Percentiles rank a stretch among this genome's conserved stretches.
phyloP scores from a whole-genome alignment of 2,797 vertebrate genomes.

The Enteromius radiatus region DNA sequence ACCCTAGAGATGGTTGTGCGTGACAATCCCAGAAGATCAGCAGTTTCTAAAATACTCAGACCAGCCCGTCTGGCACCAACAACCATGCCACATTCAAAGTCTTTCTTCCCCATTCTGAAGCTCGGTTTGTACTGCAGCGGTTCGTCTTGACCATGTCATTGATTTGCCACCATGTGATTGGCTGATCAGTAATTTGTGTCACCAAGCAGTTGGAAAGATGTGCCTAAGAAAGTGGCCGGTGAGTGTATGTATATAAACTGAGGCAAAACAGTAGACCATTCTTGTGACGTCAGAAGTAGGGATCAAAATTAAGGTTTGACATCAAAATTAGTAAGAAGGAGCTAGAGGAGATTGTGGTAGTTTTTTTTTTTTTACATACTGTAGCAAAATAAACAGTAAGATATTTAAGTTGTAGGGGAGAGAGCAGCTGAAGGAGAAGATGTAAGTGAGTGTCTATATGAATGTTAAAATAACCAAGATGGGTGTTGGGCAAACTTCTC shows the following conservation, averaged over 20 bases:
- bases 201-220: too few species aligned
- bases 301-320: neutral
- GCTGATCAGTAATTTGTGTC: too few species aligned
- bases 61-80: too few species aligned
- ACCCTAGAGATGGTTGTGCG: too few species aligned
- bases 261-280: neutral
- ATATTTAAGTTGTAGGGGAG: neutral
- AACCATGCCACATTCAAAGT: too few species aligned
- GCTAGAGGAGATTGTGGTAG: neutral
- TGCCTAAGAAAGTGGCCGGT: too few species aligned
- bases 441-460: neutral
- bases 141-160: too few species aligned
- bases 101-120: too few species aligned
- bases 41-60: too few species aligned
- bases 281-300: neutral
- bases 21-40: too few species aligned
- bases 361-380: neutral
- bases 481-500: neutral
- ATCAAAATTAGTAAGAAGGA: neutral
- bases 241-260: neutral
- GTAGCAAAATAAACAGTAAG: neutral
- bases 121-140: too few species aligned
- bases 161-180: too few species aligned
- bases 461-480: neutral
- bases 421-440: conserved; percentile 4